Percentiles rank a stretch among this genome's conserved stretches.
phyloP scores from a whole-genome alignment of 2,888 invertebrate genomes.

The Zootermopsis nevadensis region DNA sequence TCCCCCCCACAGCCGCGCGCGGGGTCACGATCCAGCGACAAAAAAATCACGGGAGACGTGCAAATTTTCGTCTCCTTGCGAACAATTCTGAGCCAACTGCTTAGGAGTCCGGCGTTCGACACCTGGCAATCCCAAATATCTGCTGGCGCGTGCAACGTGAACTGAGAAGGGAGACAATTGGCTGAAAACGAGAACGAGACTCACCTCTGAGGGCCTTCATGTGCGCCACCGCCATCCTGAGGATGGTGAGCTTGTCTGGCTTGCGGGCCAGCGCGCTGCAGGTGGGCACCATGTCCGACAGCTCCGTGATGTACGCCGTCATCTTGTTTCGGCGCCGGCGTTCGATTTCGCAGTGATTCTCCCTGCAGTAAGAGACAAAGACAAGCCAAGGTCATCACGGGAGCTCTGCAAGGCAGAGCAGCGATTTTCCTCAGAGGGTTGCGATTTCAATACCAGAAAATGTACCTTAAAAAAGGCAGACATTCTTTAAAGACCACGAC shows the following conservation, averaged over 20 bases:
- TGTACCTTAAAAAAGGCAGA: no score
- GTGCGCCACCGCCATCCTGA: slow-evolving; percentile 99
- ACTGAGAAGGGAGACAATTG: no score
- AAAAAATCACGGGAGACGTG: neutral
- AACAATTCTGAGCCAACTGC: no score
- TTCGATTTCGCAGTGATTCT: slow-evolving; percentile 99
- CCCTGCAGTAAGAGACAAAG: slow-evolving; percentile 73
- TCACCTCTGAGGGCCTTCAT: slow-evolving; percentile 97
- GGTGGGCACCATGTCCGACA: slow-evolving; percentile 99
- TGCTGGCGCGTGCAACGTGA: no score
- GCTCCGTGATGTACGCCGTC: slow-evolving; percentile 99
- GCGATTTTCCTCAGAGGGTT: no score
- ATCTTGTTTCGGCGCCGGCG: slow-evolving; percentile 98
- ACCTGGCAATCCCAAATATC: no score
- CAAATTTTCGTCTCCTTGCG: neutral
- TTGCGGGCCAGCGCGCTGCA: slow-evolving; percentile 98
- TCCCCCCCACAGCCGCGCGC: neutral
- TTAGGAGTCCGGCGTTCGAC: no score
- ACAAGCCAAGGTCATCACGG: slow-evolving; percentile 43
- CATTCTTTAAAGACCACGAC: no score
- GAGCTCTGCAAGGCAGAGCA: neutral
- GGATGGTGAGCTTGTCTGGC: slow-evolving; percentile 98
- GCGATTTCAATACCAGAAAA: no score
- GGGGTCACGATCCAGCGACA: slow-evolving; percentile 7
- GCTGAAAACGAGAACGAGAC: slow-evolving; percentile 53